Conservation (phyloP, 2,113 vertebrate genomes). For the Pachypanchax playfairii region DNA sequence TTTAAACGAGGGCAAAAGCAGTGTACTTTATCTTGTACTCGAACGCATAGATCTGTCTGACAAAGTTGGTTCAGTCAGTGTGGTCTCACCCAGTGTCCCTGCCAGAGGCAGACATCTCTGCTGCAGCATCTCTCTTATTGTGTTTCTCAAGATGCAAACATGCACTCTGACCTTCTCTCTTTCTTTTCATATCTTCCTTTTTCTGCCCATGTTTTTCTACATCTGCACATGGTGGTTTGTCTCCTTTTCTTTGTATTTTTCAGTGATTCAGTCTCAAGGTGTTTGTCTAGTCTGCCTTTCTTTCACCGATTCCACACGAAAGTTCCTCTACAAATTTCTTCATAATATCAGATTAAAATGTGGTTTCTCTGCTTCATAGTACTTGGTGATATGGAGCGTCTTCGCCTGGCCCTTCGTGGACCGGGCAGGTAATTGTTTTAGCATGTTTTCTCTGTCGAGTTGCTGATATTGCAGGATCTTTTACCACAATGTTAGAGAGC, state of each 20-base stretch:
- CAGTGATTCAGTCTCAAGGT: conserved; percentile 23
- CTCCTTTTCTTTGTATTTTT: conserved; percentile 27
- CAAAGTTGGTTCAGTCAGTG: conserved; percentile 42
- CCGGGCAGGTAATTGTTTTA: too few species aligned
- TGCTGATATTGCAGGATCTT: too few species aligned
- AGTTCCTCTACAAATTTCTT: conserved; percentile 23
- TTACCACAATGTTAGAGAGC: too few species aligned
- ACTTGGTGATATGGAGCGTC: too few species aligned
- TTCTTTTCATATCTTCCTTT: conserved; percentile 39
- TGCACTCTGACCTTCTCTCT: conserved; percentile 44
- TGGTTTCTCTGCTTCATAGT: too few species aligned
- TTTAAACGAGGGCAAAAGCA: conserved; percentile 42
- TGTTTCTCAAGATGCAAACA: conserved; percentile 42
- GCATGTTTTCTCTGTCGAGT: too few species aligned
- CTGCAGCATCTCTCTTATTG: conserved; percentile 45
- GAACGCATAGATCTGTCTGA: conserved; percentile 55
- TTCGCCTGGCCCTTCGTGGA: too few species aligned
- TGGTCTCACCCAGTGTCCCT: conserved; percentile 49
- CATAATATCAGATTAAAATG: conserved; percentile 38
- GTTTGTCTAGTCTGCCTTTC: conserved; percentile 32
- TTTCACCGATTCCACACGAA: conserved; percentile 19
- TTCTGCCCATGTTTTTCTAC: conserved; percentile 17
- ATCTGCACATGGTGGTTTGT: conserved; percentile 15
- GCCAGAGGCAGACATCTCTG: conserved; percentile 53
- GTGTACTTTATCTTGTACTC: conserved; percentile 52